phyloP scores from a whole-genome alignment of 2,113 vertebrate genomes.

The Silurus asotus region DNA sequence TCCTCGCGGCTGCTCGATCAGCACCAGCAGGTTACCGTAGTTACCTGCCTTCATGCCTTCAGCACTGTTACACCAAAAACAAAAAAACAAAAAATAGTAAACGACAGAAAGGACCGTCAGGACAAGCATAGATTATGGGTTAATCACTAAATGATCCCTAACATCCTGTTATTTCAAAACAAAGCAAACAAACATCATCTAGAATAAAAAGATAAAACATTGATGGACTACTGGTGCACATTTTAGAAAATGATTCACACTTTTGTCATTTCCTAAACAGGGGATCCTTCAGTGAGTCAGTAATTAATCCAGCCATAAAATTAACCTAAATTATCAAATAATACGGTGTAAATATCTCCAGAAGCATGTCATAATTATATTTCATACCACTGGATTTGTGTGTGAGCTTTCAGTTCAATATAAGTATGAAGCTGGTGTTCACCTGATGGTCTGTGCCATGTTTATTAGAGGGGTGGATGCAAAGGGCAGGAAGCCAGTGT shows the following conservation, averaged over 20 bases:
- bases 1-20: constrained; percentile 91
- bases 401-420: not conserved
- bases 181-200: not conserved
- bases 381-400: not conserved
- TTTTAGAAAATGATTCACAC: not conserved
- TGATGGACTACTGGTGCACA: not conserved
- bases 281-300: not conserved
- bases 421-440: constrained; percentile 16
- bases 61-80: constrained; percentile 72
- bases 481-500: constrained; percentile 94
- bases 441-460: constrained; percentile 91
- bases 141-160: not conserved
- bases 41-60: constrained; percentile 98
- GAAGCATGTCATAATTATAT: not conserved
- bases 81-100: no score
- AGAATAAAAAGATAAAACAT: not conserved
- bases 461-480: constrained; percentile 83
- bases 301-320: not conserved
- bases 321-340: not conserved
- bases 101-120: not conserved
- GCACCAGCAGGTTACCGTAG: constrained; percentile 90
- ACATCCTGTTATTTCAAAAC: not conserved
- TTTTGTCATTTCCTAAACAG: not conserved
- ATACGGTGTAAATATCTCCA: not conserved
- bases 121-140: not conserved